These are phyloP conservation scores for Eciton burchellii DNA, from an alignment of 1,140 invertebrate species.

Conservation along the genomic window DNA sequence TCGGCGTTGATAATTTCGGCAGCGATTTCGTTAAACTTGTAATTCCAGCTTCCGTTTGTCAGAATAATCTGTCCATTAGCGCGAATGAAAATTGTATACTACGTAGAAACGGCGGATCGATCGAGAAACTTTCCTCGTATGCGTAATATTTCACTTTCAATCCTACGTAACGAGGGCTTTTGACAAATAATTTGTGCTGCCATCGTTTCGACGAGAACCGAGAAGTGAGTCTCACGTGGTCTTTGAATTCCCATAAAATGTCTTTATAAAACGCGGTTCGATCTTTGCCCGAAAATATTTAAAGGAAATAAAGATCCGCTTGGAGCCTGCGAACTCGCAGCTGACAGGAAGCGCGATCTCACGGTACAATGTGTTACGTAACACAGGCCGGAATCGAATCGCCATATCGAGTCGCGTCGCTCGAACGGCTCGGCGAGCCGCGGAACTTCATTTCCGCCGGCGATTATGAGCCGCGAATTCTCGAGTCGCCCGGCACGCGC, in stretches of 20 bases:
- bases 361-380: background rate
- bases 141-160: background rate
- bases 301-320: background rate
- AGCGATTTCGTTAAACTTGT: background rate
- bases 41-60: background rate
- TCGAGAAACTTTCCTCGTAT: background rate
- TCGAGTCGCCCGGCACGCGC: slow-evolving; percentile 23
- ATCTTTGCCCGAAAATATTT: background rate
- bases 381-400: slow-evolving; percentile 14
- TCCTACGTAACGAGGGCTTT: background rate
- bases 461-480: slow-evolving; percentile 56
- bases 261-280: background rate
- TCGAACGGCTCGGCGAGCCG: slow-evolving; percentile 22
- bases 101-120: background rate
- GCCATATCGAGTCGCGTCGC: slow-evolving; percentile 42
- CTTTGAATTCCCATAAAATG: background rate
- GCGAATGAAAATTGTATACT: background rate
- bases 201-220: background rate
- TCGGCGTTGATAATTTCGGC: background rate
- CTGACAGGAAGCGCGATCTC: background rate
- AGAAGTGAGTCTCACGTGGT: background rate
- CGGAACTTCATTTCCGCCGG: slow-evolving; percentile 46
- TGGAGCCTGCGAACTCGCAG: background rate
- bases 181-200: background rate
- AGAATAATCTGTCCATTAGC: background rate